phyloP scores from a whole-genome alignment of 2,113 vertebrate species.

The Perca flavescens region DNA sequence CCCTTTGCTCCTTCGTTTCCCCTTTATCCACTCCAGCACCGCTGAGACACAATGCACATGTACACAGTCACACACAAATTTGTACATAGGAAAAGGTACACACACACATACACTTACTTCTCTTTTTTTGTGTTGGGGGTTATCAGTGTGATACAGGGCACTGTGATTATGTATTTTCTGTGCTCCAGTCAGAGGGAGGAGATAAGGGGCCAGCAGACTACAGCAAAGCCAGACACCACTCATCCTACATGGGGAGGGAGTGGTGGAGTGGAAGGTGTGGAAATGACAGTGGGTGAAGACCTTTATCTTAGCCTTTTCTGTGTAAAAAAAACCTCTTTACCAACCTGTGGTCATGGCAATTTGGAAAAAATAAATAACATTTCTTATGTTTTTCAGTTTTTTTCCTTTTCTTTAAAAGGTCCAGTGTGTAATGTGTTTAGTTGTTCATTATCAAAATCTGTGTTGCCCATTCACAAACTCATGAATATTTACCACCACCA shows the following conservation, averaged over 20 bases:
- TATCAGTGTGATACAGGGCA: slow-evolving; percentile 81
- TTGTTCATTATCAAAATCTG: too few relatives aligned
- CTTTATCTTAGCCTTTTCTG: slow-evolving; percentile 36
- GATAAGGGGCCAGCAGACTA: slow-evolving; percentile 69
- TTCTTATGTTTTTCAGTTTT: not conserved
- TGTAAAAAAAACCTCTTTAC: not conserved
- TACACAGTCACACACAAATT: slow-evolving; percentile 31
- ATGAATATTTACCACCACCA: too few relatives aligned
- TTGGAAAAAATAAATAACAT: not conserved
- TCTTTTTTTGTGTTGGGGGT: slow-evolving; percentile 68
- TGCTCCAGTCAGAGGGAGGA: slow-evolving; percentile 66
- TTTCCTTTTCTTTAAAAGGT: not conserved
- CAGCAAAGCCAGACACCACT: slow-evolving; percentile 65
- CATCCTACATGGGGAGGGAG: slow-evolving; percentile 35
- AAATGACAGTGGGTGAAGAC: slow-evolving; percentile 44
- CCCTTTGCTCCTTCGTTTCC: slow-evolving; percentile 39
- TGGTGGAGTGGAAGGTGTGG: slow-evolving; percentile 16
- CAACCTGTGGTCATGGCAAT: not conserved
- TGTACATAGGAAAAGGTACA: slow-evolving; percentile 6
- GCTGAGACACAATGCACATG: slow-evolving; percentile 63
- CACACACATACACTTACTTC: slow-evolving; percentile 7
- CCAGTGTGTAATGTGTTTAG: too few relatives aligned
- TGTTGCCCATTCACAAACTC: too few relatives aligned
- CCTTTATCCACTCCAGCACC: slow-evolving; percentile 64
- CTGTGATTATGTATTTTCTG: slow-evolving; percentile 79